phyloP scores from a whole-genome alignment of 2,888 invertebrate genomes.

The Lepidocyrtinus sp. region DNA sequence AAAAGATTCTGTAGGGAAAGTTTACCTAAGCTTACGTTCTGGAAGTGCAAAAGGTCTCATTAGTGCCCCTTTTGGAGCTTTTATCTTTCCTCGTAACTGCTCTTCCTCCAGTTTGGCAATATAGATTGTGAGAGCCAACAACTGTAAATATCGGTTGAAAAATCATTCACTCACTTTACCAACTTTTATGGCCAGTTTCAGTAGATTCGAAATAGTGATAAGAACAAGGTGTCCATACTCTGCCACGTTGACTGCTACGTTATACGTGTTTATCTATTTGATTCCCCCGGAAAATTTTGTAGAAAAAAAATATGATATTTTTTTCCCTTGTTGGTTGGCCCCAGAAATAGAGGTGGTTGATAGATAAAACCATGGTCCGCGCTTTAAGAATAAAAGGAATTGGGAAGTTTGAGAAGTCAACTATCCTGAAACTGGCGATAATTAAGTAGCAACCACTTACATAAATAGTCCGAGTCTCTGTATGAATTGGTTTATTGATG shows the following conservation, averaged over 20 bases:
- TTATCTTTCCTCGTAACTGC: constrained; percentile 55
- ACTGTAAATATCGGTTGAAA: constrained; percentile 54
- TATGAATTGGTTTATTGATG: constrained; percentile 13
- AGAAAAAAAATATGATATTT: constrained; percentile 5
- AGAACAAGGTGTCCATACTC: constrained; percentile 15
- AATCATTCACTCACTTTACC: constrained; percentile 47
- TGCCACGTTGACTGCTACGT: constrained; percentile 8
- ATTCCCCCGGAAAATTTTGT: neutral
- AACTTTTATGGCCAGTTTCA: constrained; percentile 49
- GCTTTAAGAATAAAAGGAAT: neutral
- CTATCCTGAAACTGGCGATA: neutral
- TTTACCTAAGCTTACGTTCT: neutral
- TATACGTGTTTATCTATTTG: constrained; percentile 11
- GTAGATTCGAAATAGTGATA: constrained; percentile 55
- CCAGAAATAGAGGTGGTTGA: neutral
- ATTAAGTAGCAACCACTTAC: constrained; percentile 10
- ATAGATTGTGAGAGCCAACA: constrained; percentile 35
- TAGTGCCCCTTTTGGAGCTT: constrained; percentile 31
- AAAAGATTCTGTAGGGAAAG: too few relatives aligned
- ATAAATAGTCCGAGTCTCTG: constrained; percentile 1
- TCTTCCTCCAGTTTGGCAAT: neutral
- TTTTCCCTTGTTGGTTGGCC: neutral
- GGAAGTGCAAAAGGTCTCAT: constrained; percentile 36
- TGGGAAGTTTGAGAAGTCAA: neutral
- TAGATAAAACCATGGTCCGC: constrained; percentile 1